Evolutionary conservation across 2,797 vertebrate genomes (phyloP).

Genomic region (Chelonia mydas): DNA sequence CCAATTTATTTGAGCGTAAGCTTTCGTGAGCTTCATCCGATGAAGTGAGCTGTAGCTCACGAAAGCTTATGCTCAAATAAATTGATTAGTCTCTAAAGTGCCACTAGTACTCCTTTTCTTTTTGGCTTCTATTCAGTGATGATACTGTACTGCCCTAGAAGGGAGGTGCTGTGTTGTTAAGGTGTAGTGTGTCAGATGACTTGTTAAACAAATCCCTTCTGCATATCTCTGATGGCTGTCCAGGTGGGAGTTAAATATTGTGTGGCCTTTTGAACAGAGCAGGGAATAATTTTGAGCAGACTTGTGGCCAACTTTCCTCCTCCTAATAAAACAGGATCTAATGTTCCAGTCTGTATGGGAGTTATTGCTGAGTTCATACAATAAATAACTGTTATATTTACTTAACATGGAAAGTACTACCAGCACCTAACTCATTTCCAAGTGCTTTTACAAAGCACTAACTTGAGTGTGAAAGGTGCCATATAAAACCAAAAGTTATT

Average conservation of each 20-base stretch:
- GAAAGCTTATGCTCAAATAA: no score
- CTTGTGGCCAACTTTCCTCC: background rate
- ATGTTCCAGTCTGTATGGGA: background rate
- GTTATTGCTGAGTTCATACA: background rate
- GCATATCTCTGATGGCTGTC: background rate
- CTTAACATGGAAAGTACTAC: background rate
- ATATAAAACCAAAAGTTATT: background rate
- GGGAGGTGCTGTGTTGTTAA: fast-evolving
- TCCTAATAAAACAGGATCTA: background rate
- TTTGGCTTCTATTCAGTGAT: background rate
- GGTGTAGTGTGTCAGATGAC: background rate
- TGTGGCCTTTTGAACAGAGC: background rate
- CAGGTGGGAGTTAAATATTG: background rate
- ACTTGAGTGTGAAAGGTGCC: background rate
- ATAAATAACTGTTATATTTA: background rate
- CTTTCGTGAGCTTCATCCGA: no score
- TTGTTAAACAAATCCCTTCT: background rate
- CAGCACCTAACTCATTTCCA: background rate
- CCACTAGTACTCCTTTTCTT: no score
- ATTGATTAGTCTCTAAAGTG: no score
- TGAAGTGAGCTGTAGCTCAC: no score
- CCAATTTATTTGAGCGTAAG: no score
- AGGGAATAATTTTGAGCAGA: background rate
- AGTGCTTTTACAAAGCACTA: fast-evolving
- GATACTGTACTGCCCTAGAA: background rate